Evolutionary conservation across 2,797 vertebrate genomes (phyloP), one percentile per base, ranked within the genome.

Genomic region (Hoplostethus atlanticus): DNA sequence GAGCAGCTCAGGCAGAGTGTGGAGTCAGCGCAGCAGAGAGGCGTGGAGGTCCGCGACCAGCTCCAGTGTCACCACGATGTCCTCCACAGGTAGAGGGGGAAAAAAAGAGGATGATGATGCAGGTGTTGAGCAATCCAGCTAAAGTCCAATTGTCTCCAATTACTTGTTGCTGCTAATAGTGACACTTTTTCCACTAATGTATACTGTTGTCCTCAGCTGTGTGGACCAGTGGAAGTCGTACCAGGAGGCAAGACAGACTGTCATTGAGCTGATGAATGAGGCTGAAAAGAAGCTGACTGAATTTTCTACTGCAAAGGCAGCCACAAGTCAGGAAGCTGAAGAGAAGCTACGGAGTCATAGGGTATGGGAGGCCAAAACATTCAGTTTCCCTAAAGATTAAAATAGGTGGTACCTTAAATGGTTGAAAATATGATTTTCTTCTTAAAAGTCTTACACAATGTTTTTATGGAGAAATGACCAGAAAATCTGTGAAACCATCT

Each of bases 261-360:
- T 97, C 64, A 97, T 98, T 25, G 94, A 96, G 62, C 72, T 97
- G 61, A 96, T 98, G 96, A 99, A 99, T 72, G 95, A 97, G 6
- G 94, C 94, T 11, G 97, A 98, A 68, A 96, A 96, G 93, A 97
- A 96, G 81, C 92, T 99, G 73, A 97, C 96, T 12, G 96, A 95
- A 74, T 98, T 99, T 87, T 97, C 96, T 16, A 91, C 97, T 17
- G 89, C 94, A 64, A 98, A 97, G 86, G 92, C 96, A 30, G 91
- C 92, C 40, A 96, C 96, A 10, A 92, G 85, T 76, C 92, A 87
- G 6, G 96, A 97, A 83, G 94, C 97, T 7, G 96, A 97, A 83
- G 94, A 95, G 56, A 98, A 96, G 73, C 89, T 97, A 1, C 78
- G 91, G 54, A 91, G 92, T 30, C 97, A 98, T 72, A 96, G 96